Base-by-base conservation (phyloP, 2,888 invertebrate genomes). In the Volucella zonaria region DNA sequence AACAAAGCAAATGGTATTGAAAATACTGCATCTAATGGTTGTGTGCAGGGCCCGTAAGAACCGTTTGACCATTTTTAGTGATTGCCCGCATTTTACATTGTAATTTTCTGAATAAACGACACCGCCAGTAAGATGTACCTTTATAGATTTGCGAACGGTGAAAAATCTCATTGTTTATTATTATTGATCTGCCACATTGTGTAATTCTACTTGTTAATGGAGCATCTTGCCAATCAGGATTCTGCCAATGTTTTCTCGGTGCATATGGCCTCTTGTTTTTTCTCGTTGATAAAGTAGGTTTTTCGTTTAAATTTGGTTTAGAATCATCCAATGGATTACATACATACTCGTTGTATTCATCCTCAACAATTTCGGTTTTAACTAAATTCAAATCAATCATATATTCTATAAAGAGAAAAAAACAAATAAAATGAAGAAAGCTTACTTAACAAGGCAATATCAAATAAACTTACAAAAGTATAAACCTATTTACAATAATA, bases 21-120 rank as follows among this genome's bases (percentile, higher is more conserved):
- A 43, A 58, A 4, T n/a, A 31, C 14, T 59, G 67, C 64, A 64
- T 45, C 58, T 71, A 85, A 59, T 85, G 85, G 58, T 85, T 85
- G 43, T 85, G 85, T 10, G 76, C 85, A 2, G 76, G 43, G 3
- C 85, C 85, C 18, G 85, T 85, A 8, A 85, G 54, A 3, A 85
- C 85, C 11, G 85, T 85, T 11, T 67, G 70, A 1, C 82, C 80
- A 51, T 86, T 82, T 62, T 86, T 86, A 12, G 82, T 81, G 10
- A 86, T 86, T 38, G 82, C 86, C 9, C 86, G 82, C 81, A 86
- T 82, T 66, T 86, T 86, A 15, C 86, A 86, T n/a, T 86, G 76
- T 45, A 77, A 51, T 70, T 86, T 86, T 54, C 82, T 64, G 18
- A 86, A 86, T 18, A 70, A 54, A 9, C 86, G 82, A 70, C 86